Evolutionary conservation across 2,113 vertebrate genomes (phyloP).

Genomic region (Poecile atricapillus): DNA sequence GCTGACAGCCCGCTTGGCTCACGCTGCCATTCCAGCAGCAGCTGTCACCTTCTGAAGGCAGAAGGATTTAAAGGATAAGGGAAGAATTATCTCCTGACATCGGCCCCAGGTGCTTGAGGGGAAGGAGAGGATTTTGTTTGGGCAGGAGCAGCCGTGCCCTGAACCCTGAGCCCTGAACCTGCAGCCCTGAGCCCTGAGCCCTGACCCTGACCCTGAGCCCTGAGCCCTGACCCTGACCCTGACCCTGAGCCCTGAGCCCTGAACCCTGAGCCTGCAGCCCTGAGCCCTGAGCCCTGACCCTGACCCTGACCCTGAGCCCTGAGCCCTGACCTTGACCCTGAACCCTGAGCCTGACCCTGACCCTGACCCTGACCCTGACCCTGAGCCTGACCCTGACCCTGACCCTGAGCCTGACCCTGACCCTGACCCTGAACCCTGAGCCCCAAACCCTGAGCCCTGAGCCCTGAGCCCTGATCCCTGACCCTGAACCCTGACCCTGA

Average conservation of each 20-base stretch:
- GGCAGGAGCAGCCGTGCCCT: not conserved
- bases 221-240: no score
- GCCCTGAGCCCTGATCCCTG: no score
- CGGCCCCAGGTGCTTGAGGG: not conserved
- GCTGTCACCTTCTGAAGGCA: not conserved
- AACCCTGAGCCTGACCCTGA: not conserved
- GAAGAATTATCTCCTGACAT: not conserved
- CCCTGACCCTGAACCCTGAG: no score
- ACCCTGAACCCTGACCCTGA: no score
- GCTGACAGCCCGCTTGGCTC: not conserved
- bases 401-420: no score
- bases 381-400: no score
- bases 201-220: no score
- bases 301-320: no score
- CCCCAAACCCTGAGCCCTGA: no score
- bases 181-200: not conserved
- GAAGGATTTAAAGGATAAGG: not conserved
- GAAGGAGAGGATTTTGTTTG: not conserved
- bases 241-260: not conserved
- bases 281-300: not conserved
- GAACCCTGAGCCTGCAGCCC: not conserved
- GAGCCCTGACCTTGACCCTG: no score
- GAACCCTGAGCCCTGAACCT: no score
- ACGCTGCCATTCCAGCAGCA: not conserved
- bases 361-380: no score